These are phyloP conservation scores for Diglossa cyanea DNA, from an alignment of 2,797 vertebrate genomes.

Conservation along the genomic window DNA sequence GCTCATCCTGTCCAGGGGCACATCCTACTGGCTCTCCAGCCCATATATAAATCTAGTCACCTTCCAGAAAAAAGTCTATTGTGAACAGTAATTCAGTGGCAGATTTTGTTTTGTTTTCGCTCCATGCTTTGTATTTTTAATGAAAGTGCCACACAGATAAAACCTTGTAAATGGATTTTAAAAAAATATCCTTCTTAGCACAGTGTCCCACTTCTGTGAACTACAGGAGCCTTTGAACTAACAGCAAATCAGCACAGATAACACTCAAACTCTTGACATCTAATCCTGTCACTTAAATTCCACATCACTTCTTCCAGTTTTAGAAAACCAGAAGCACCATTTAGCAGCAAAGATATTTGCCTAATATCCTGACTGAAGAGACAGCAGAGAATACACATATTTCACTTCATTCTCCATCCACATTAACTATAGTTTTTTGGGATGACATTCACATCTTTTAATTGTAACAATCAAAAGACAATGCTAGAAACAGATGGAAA, in stretches of 20 bases:
- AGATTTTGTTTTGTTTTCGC: neutral
- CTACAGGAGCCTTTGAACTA: neutral
- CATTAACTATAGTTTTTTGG: neutral
- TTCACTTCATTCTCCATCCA: neutral
- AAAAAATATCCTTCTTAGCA: neutral
- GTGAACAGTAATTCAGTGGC: neutral
- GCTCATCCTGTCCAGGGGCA: neutral
- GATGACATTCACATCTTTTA: neutral
- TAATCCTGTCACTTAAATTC: neutral
- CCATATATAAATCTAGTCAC: neutral
- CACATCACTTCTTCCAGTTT: neutral
- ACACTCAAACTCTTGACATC: neutral
- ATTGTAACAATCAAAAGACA: neutral
- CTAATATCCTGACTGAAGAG: neutral
- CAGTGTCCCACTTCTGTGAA: neutral
- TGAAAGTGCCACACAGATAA: accelerated
- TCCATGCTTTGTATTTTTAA: neutral
- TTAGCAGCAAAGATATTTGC: neutral
- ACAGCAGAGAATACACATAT: neutral
- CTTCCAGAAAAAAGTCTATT: neutral
- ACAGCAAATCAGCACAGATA: neutral
- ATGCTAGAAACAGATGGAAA: neutral
- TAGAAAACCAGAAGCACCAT: neutral
- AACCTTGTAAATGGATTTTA: neutral
- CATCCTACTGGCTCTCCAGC: neutral